Evolutionary conservation across 1,140 invertebrate genomes (phyloP).

Genomic region (Nasonia giraulti): DNA sequence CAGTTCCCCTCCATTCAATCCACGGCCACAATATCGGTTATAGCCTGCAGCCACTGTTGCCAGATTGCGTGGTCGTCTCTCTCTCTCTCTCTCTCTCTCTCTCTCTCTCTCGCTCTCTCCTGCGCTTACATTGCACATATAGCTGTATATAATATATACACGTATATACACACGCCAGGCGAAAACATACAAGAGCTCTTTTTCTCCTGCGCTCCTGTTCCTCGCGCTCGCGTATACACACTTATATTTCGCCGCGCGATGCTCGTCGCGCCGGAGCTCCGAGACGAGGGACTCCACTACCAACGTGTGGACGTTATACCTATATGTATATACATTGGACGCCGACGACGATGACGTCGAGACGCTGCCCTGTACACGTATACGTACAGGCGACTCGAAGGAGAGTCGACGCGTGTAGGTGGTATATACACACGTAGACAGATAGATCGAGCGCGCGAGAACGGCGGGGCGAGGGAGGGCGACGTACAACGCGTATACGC

Average conservation of each 20-base stretch:
- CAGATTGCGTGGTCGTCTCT: conserved; percentile 65
- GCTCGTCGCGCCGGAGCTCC: no score
- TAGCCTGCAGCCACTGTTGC: conserved; percentile 72
- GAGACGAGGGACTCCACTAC: conserved; percentile 18
- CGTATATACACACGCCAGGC: neutral
- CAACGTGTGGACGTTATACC: conserved; percentile 11
- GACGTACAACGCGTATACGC: neutral
- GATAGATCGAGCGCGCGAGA: conserved; percentile 13
- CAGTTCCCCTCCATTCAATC: conserved; percentile 73
- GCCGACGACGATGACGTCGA: conserved; percentile 39
- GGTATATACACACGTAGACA: conserved; percentile 7
- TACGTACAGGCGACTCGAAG: neutral
- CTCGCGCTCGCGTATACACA: neutral
- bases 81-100: conserved; percentile 46
- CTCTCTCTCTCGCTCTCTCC: conserved; percentile 41
- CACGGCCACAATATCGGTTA: conserved; percentile 74
- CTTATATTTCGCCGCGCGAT: neutral
- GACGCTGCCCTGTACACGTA: neutral
- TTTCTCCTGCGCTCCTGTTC: conserved; percentile 40
- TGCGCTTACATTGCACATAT: conserved; percentile 2
- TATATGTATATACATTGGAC: no score
- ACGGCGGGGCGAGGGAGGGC: no score
- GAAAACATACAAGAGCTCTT: conserved; percentile 29
- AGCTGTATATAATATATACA: conserved; percentile 1
- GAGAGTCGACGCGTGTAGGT: conserved; percentile 1